Base-by-base conservation (phyloP, 2,888 invertebrate genomes). In the Monochamus alternatus region DNA sequence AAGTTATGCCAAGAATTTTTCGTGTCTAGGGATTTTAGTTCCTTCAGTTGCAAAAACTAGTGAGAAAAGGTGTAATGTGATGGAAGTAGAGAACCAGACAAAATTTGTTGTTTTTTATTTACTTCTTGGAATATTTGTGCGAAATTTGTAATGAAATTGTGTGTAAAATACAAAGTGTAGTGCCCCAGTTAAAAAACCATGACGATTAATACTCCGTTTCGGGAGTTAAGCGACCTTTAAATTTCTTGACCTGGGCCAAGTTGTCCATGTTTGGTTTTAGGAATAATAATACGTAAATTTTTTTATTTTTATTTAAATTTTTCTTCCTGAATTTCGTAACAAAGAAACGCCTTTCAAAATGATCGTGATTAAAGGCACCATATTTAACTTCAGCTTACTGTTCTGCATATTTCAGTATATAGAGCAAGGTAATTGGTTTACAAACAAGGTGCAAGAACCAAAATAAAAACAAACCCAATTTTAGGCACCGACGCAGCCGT, bases 241-340 rank as follows among this genome's bases (percentile, higher is more conserved):
- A 78, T 79, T 78, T 83, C 85, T 81, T 85, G 85, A 86, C 86
- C 86, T 86, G 84, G 84, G 84, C 78, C 81, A 86, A 85, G 80
- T 80, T 81, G 74, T 83, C 84, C 82, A 82, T 85, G 85, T 85
- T 85, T 81, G 82, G 79, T 78, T 81, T 76, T 77, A 78, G 79
- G 77, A 80, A 82, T 82, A 84, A 83, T 81, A 81, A 80, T 75
- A 84, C 78, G 76, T 71, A 77, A 75, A 75, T 38, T 63, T 76
- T 77, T 76, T 75, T 70, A 38, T 38, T 38, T 75, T 74, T 75
- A 59, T 38, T 77, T 75, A 69, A 69, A 75, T 51, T 74, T 75
- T 43, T 38, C 44, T 71, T 51, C 69, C 68, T 7, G 32, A n/a
- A 52, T 7, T 52, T 22, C 9, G 51, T n/a, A 51, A 63, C 59